Evolutionary conservation across 2,113 vertebrate species (phyloP), one percentile per base, ranked within the genome.

Genomic region (Pogonocichla stellata): DNA sequence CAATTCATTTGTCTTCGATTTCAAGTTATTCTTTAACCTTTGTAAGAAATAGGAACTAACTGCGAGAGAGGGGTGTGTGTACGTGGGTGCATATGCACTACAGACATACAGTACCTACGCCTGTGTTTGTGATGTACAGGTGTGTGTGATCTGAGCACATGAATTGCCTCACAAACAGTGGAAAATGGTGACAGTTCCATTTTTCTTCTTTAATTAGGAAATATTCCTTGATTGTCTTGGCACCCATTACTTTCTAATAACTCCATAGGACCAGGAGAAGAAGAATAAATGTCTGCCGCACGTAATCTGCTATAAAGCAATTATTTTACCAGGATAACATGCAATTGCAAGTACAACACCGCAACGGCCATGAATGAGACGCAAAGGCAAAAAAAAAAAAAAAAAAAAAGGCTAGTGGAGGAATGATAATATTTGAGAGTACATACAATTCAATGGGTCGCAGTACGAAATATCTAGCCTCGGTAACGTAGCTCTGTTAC

Each of bases 181-280:
- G 58, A 22, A 85, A 80, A 70, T 3, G 19, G 50, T 65, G 85
- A 43, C 74, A 47, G 67, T 40, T 64, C 54, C n/a, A 58, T 94
- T 88, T 91, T 58, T 51, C 50, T 47, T 65, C 66, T 82, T 82
- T 82, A 93, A 94, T 86, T 86, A 82, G 62, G 85, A 88, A 87
- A 54, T 70, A 87, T 36, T 57, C 61, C 62, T 71, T 70, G 60
- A 86, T 80, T 67, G 45, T 43, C 56, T 56, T 54, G 92, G 33
- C 64, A 78, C 36, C 62, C 79, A 86, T 87, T 82, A 82, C 88
- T 93, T 93, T 95, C 96, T 96, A 97, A 96, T 96, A 97, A 95
- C 91, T 95, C 88, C 86, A 65, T 3, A 69, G 79, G 85, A 92
- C 51, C 50, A 65, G 45, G 51, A 92, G 92, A 75, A 96, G 97